Percentiles rank a stretch among this genome's conserved stretches.
Conservation (phyloP, 2,888 invertebrate genomes). For the Drosophila macrospina region DNA sequence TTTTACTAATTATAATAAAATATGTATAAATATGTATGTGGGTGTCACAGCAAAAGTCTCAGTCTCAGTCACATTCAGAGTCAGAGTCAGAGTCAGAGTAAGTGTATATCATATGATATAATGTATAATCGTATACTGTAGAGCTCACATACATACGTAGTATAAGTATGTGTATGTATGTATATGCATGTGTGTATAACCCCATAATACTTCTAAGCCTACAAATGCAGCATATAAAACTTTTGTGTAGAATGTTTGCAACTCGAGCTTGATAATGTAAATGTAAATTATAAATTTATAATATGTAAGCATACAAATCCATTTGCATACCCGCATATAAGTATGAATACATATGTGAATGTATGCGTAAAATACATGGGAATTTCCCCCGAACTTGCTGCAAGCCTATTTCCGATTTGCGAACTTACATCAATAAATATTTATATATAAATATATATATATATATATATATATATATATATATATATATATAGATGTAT, state of each 20-base stretch:
- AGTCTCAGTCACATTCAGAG: too few species aligned
- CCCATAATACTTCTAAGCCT: constrained; percentile 22
- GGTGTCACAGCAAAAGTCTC: constrained; percentile 30
- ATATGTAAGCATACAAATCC: constrained; percentile 34
- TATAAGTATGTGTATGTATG: not conserved
- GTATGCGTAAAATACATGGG: constrained; percentile 50
- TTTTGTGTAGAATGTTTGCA: constrained; percentile 81
- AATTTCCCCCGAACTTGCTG: constrained; percentile 32
- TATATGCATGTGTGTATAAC: constrained; percentile 13
- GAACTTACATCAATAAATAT: constrained; percentile 28
- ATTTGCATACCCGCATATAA: constrained; percentile 23
- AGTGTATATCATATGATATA: constrained; percentile 6
- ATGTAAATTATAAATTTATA: constrained; percentile 72
- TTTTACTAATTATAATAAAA: constrained; percentile 51
- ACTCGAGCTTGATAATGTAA: constrained; percentile 79
- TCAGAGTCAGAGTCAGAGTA: constrained; percentile 1
- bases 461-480: constrained; percentile 21
- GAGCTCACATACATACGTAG: constrained; percentile 16
- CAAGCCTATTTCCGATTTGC: constrained; percentile 19
- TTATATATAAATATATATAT: constrained; percentile 11
- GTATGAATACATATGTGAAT: constrained; percentile 27
- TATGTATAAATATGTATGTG: constrained; percentile 46
- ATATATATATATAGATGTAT: constrained; percentile 16
- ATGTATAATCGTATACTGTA: constrained; percentile 34
- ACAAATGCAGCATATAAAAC: constrained; percentile 45